A percentile compares a stretch with the other conserved stretches of the same genome.
phyloP scores from a whole-genome alignment of 2,113 vertebrate species.

The Caretta caretta region DNA sequence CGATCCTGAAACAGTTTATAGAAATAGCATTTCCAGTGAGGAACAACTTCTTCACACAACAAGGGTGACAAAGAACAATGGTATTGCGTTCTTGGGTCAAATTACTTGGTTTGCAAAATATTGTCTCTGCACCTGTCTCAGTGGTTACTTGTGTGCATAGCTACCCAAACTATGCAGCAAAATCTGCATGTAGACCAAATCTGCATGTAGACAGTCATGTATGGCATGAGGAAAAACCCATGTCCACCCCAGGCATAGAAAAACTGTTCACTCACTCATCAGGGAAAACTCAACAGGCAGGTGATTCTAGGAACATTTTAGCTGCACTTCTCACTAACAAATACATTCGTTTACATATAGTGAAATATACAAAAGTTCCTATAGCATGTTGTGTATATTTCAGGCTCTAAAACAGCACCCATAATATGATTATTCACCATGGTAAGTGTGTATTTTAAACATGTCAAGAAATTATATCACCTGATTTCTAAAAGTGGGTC shows the following conservation, averaged over 20 bases:
- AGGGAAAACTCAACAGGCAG: not conserved
- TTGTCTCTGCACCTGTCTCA: fast-evolving
- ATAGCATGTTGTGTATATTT: not conserved
- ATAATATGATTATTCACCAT: not conserved
- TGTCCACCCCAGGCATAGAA: not conserved
- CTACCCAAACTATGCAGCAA: not conserved
- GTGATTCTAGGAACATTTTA: not conserved
- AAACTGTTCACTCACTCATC: not conserved
- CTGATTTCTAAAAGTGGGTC: fast-evolving
- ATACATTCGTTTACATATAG: not conserved
- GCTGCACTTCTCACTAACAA: not conserved
- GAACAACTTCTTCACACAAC: not conserved
- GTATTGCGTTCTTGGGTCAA: not conserved
- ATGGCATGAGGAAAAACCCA: not conserved
- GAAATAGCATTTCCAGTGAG: not conserved
- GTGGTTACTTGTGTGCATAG: not conserved
- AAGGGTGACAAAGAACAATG: not conserved
- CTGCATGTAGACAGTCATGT: not conserved
- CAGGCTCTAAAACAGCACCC: fast-evolving
- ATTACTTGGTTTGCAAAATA: not conserved
- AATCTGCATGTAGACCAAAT: not conserved
- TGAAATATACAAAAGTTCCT: fast-evolving
- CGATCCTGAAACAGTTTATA: not conserved
- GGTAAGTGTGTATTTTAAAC: not conserved
- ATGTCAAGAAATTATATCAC: not conserved